phyloP scores from a whole-genome alignment of 2,113 vertebrate species.

The Mastomys coucha region DNA sequence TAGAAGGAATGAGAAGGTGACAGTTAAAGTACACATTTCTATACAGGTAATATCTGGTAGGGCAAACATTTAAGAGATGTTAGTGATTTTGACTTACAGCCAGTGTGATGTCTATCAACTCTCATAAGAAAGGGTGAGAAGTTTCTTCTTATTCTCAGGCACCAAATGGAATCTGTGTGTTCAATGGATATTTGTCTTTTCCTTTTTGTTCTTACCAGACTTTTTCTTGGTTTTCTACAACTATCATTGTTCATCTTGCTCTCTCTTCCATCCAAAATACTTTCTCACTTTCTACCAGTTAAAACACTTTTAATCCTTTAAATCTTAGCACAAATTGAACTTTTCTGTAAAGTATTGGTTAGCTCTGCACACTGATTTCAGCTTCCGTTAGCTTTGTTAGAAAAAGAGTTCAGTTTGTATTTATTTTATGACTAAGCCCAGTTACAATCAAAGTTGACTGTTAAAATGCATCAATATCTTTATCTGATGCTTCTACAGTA shows the following conservation, averaged over 20 bases:
- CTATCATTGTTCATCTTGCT: background rate
- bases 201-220: background rate
- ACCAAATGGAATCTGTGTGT: background rate
- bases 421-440: constrained; percentile 45
- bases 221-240: background rate
- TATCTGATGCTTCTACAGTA: background rate
- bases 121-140: background rate
- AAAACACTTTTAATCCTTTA: background rate
- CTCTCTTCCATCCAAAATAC: background rate
- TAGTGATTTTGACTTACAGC: constrained; percentile 21
- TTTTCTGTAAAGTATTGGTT: background rate
- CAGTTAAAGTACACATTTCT: background rate
- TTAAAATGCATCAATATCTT: constrained; percentile 19
- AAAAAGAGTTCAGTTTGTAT: constrained; percentile 13
- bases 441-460: constrained; percentile 31
- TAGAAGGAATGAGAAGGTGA: background rate
- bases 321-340: background rate
- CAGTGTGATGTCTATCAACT: constrained; percentile 14
- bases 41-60: constrained; percentile 57
- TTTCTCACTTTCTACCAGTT: background rate
- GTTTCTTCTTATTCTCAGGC: constrained; percentile 10
- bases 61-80: constrained; percentile 14
- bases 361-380: background rate
- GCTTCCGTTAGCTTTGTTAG: background rate
- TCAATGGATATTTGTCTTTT: constrained; percentile 15